Base-by-base conservation (phyloP, 2,113 vertebrate species). In the Lathamus discolor region DNA sequence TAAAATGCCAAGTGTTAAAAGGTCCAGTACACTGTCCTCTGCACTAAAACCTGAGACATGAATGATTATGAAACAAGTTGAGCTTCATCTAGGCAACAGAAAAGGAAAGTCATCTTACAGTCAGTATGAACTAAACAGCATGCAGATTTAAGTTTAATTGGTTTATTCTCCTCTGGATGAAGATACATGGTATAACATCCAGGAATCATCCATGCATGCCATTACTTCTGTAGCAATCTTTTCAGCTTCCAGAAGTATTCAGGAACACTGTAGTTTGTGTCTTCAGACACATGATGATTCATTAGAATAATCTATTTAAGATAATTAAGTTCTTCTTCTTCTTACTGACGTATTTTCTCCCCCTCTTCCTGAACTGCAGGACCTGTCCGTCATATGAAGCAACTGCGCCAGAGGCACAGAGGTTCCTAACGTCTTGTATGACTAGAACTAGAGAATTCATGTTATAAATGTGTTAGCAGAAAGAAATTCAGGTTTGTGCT, bases 381-480 rank as follows among this genome's bases (percentile, higher is more conserved):
- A 37, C 6, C 33, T 63, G 16, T 29, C 29, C 27, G 9, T 41
- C 33, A 11, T 46, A 11, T 63, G 79, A 52, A 72, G 41, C 46
- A 52, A 10, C 4, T 15, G 9, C 23, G 17, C 28, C 35, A 72
- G 14, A 75, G 28, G 11, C 49, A 81, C 0, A 0, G 29, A 63
- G 3, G 5, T 23, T 8, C 6, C 25, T 28, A 46, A 8, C 3
- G 29, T 9, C 19, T 41, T 49, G 12, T 54, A 6, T 17, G 27
- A 14, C 23, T 37, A 3, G 2, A 52, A 5, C 14, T 14, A 61
- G 13, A n/a, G 17, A 67, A 75, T 39, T 62, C 0, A 9, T 35
- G 33, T n/a, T 57, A 0, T 20, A 29, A 55, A 7, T 49, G 25
- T 7, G 20, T 41, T 62, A 75, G 6, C 0, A 3, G 12, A 13